Evolutionary conservation across 2,888 invertebrate species (phyloP), one percentile per base, ranked within the genome.

Genomic region (Xylota sylvarum): DNA sequence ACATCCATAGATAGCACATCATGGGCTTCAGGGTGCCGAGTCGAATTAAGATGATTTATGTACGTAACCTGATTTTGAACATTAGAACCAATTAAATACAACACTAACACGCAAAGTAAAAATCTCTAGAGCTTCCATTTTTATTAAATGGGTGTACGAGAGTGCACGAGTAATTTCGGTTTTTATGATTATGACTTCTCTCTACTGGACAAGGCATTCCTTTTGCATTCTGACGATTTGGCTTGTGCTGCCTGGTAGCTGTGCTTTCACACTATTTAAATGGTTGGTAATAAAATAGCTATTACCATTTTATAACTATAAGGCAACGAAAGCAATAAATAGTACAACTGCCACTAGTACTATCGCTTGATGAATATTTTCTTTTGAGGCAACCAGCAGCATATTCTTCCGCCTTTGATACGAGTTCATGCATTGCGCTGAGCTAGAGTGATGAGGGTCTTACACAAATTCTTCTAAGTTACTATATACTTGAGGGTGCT

Each of bases 231-330:
- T 46, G n/a, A 10, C 23, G 23, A 23, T 27, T 19, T 35, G 43
- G 4, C 7, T 27, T 37, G 30, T 46, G 27, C 7, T 19, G 40
- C 27, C 55, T 17, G 46, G 50, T 30, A 43, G 12, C 17, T 32
- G 30, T 17, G 30, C 46, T 60, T 60, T 72, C 72, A 72, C 72
- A 72, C 58, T 58, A 37, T 58, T 60, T 72, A 72, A 72, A 48
- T 72, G 48, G 27, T 17, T 48, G 23, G 72, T 40, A 48, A 58
- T 72, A 72, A 72, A 60, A 72, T 14, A 35, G 48, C 27, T 37
- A 62, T 73, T 40, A 73, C 62, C 37, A 60, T 43, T 73, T 73
- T 62, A 30, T 40, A 73, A 14, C 50, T 43, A 14, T n/a, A 4
- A 43, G 43, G 43, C 43, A 43, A 43, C 14, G 6, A 43, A n/a